A percentile compares a stretch with the other conserved stretches of the same genome.
Evolutionary conservation across 2,888 invertebrate species (phyloP).

Genomic region (Ochropleura leucogaster): DNA sequence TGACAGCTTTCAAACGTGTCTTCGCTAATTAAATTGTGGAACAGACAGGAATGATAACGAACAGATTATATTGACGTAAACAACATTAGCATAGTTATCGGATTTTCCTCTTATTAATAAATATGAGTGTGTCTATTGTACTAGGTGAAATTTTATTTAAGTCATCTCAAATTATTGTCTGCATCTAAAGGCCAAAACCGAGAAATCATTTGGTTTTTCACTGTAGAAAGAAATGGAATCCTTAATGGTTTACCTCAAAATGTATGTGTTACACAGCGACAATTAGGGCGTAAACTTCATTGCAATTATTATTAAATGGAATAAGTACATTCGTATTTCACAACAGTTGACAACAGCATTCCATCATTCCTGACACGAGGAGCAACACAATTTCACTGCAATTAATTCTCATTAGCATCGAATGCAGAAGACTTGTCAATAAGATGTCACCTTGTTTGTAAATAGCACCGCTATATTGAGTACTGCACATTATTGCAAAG

Average conservation of each 20-base stretch:
- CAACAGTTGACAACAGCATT: slow-evolving; percentile 37
- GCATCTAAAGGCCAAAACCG: too few species aligned
- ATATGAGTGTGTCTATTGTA: slow-evolving; percentile 18
- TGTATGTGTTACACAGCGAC: background rate
- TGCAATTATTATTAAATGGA: slow-evolving; percentile 15
- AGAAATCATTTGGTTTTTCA: background rate
- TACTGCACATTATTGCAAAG: slow-evolving; percentile 65
- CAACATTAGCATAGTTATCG: slow-evolving; percentile 66
- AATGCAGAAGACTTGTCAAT: slow-evolving; percentile 79
- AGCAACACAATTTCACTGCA: slow-evolving; percentile 79
- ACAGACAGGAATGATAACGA: slow-evolving; percentile 76
- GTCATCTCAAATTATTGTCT: background rate
- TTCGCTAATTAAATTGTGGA: slow-evolving; percentile 79
- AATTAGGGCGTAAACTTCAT: background rate
- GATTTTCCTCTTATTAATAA: slow-evolving; percentile 52
- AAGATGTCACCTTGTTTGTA: slow-evolving; percentile 83
- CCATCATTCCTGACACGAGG: slow-evolving; percentile 56
- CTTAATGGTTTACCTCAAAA: background rate
- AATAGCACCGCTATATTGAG: slow-evolving; percentile 81
- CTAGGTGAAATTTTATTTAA: slow-evolving; percentile 2
- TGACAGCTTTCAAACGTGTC: slow-evolving; percentile 82
- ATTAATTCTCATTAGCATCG: slow-evolving; percentile 84
- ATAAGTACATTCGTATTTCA: slow-evolving; percentile 16
- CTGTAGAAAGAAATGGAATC: background rate
- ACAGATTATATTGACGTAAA: slow-evolving; percentile 71